phyloP scores from a whole-genome alignment of 1,140 invertebrate species.

The Triops longicaudatus region DNA sequence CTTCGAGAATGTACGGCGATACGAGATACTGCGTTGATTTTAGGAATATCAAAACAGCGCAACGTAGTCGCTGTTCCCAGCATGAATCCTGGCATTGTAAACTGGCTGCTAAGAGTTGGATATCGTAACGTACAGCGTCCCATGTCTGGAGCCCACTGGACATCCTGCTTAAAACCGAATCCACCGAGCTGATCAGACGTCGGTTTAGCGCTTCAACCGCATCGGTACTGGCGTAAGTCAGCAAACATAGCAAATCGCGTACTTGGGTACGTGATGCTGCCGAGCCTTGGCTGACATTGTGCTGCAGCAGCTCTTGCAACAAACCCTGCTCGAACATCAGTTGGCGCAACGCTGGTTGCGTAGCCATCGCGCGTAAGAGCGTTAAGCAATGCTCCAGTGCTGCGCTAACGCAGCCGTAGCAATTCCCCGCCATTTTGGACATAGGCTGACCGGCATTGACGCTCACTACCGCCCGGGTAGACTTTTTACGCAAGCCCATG shows the following conservation, averaged over 20 bases:
- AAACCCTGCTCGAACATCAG: conserved; percentile 76
- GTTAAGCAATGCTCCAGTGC: conserved; percentile 91
- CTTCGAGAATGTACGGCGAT: conserved; percentile 65
- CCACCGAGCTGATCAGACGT: conserved; percentile 69
- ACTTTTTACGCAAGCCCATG: conserved; percentile 58
- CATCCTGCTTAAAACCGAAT: conserved; percentile 41
- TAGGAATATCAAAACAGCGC: conserved; percentile 76
- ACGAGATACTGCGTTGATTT: conserved; percentile 60
- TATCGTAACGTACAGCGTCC: conserved; percentile 67
- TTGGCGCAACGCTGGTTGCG: conserved; percentile 64
- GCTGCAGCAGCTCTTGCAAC: conserved; percentile 79
- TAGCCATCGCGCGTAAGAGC: conserved; percentile 79
- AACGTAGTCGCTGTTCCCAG: conserved; percentile 86
- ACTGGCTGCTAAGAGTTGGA: conserved; percentile 74
- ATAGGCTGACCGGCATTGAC: conserved; percentile 43
- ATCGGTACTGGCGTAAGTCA: conserved; percentile 80
- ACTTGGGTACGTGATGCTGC: conserved; percentile 50
- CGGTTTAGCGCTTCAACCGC: conserved; percentile 79
- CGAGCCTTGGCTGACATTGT: conserved; percentile 68
- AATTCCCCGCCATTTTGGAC: conserved; percentile 47
- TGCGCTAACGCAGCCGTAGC: conserved; percentile 75
- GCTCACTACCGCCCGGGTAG: conserved; percentile 38
- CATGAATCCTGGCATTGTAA: conserved; percentile 87
- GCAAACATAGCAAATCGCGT: conserved; percentile 71
- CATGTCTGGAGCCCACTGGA: conserved; percentile 51